A percentile compares a stretch with the other conserved stretches of the same genome.
These are phyloP conservation scores for Cuniculus paca DNA, from an alignment of 2,797 vertebrate species.

Conservation along the genomic window DNA sequence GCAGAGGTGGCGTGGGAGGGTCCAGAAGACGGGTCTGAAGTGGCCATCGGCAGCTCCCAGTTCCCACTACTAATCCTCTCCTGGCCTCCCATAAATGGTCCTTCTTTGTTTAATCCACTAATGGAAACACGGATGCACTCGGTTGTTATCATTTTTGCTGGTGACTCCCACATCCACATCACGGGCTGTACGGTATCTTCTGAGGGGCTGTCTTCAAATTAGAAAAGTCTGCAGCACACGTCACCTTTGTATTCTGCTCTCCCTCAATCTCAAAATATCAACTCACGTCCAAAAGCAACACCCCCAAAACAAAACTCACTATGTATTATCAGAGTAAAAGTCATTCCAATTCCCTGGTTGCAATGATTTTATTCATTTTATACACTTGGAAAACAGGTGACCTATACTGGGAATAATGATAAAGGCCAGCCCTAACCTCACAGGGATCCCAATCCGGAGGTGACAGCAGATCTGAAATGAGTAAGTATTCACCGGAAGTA, in stretches of 20 bases:
- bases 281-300: neutral
- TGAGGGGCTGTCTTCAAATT: neutral
- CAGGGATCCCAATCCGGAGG: neutral
- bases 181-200: conserved; percentile 19
- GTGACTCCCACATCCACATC: neutral
- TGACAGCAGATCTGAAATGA: neutral
- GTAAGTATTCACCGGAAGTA: neutral
- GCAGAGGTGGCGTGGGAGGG: neutral
- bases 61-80: neutral
- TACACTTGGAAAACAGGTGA: conserved; percentile 16
- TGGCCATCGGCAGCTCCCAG: neutral
- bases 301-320: neutral
- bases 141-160: neutral
- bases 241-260: neutral
- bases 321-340: neutral
- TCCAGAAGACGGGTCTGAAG: neutral
- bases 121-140: neutral
- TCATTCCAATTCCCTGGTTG: neutral
- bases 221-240: neutral
- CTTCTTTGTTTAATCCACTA: neutral
- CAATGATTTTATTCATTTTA: conserved; percentile 51
- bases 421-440: conserved; percentile 20
- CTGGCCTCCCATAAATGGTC: neutral
- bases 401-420: neutral
- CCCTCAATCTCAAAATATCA: neutral